phyloP scores from a whole-genome alignment of 2,888 invertebrate species.

The Parnassius mnemosyne region DNA sequence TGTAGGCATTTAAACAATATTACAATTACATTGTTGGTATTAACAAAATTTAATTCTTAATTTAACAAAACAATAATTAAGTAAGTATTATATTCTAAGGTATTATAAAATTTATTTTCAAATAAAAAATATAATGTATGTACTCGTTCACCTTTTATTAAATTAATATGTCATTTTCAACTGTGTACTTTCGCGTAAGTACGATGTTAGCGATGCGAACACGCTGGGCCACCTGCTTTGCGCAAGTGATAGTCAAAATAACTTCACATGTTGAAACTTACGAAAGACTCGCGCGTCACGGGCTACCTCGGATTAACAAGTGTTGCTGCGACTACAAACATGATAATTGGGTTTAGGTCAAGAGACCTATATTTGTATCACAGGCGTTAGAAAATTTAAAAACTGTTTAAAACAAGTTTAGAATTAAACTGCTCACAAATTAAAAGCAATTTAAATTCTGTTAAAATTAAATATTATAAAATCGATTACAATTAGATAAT shows the following conservation, averaged over 20 bases:
- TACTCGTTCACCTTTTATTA: neutral
- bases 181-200: neutral
- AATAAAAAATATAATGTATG: too few species aligned
- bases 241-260: slow-evolving; percentile 66
- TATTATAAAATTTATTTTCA: neutral
- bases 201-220: slow-evolving; percentile 17
- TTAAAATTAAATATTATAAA: too few species aligned
- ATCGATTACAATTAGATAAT: too few species aligned
- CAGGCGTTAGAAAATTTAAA: neutral
- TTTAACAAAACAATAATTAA: too few species aligned
- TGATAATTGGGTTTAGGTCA: slow-evolving; percentile 28
- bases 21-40: too few species aligned
- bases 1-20: too few species aligned
- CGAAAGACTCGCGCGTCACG: slow-evolving; percentile 55
- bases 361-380: slow-evolving; percentile 9
- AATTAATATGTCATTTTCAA: slow-evolving; percentile 1
- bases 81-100: too few species aligned
- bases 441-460: too few species aligned
- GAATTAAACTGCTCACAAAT: slow-evolving; percentile 1
- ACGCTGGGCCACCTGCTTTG: slow-evolving; percentile 40
- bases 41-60: too few species aligned
- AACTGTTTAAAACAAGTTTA: neutral
- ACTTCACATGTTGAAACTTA: slow-evolving; percentile 48
- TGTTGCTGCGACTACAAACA: slow-evolving; percentile 53
- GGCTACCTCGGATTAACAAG: slow-evolving; percentile 49